A percentile compares a stretch with the other conserved stretches of the same genome.
Conservation (phyloP, 2,888 invertebrate species). For the Lymantria monacha region DNA sequence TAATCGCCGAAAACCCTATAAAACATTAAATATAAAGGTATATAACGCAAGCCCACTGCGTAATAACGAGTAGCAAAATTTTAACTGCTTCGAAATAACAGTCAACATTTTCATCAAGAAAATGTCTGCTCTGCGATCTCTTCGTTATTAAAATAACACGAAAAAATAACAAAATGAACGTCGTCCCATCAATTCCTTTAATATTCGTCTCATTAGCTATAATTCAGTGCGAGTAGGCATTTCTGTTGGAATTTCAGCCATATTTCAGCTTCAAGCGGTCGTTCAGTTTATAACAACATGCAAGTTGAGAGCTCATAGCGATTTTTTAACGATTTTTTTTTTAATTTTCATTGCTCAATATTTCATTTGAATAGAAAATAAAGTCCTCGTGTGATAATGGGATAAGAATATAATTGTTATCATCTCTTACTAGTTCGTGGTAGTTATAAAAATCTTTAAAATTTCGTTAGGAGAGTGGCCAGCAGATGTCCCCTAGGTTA, state of each 20-base stretch:
- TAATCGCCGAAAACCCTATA: no score
- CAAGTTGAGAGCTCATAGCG: constrained; percentile 31
- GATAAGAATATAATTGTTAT: no score
- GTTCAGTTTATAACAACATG: constrained; percentile 49
- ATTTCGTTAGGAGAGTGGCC: no score
- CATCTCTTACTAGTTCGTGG: no score
- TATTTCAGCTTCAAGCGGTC: constrained; percentile 67
- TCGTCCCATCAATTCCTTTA: constrained; percentile 51
- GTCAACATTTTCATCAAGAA: neutral
- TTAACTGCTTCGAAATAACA: neutral
- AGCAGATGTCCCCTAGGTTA: no score
- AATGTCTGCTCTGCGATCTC: neutral
- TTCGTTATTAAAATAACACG: constrained; percentile 21
- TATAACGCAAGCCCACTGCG: no score
- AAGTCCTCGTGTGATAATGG: no score
- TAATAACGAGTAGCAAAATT: neutral
- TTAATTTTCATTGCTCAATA: no score
- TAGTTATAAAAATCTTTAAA: no score
- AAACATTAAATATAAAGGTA: no score
- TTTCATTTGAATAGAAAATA: no score
- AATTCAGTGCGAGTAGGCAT: constrained; percentile 66
- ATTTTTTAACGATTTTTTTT: neutral
- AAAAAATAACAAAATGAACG: constrained; percentile 36
- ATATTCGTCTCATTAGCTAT: constrained; percentile 71
- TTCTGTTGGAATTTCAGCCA: constrained; percentile 63